Conservation (phyloP, 1,140 invertebrate genomes). For the Heliothis subflexa region DNA sequence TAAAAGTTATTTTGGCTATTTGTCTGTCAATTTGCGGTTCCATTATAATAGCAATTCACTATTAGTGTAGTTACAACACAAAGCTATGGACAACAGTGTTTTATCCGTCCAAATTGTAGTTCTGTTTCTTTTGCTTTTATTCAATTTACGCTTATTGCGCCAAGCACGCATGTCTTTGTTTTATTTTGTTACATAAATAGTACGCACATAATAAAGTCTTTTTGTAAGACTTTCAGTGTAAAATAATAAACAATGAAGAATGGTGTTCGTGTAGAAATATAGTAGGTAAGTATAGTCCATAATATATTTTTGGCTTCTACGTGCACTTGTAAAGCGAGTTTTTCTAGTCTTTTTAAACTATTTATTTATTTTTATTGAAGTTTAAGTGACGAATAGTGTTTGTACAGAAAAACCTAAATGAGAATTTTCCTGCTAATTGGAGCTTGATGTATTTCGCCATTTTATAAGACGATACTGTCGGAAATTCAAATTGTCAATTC, state of each 20-base stretch:
- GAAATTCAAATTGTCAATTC: background rate
- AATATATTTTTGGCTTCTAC: too few relatives aligned
- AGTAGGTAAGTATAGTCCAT: too few relatives aligned
- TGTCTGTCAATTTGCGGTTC: conserved; percentile 26
- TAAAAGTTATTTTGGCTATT: conserved; percentile 2
- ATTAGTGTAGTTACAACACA: conserved; percentile 22
- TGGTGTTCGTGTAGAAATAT: background rate
- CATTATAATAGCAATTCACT: conserved; percentile 28
- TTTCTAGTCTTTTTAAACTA: too few relatives aligned
- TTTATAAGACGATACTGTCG: too few relatives aligned
- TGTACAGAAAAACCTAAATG: too few relatives aligned
- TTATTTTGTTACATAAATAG: conserved; percentile 21
- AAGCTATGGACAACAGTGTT: conserved; percentile 5
- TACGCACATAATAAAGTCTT: conserved; percentile 33
- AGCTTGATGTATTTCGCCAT: too few relatives aligned
- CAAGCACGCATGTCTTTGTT: conserved; percentile 20
- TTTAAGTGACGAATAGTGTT: too few relatives aligned
- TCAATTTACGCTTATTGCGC: conserved; percentile 1
- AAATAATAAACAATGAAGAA: background rate
- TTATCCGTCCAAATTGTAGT: conserved; percentile 21
- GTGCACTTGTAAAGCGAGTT: too few relatives aligned
- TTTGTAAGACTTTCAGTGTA: background rate
- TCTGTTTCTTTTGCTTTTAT: conserved; percentile 23
- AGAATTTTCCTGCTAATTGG: too few relatives aligned
- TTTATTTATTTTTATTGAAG: too few relatives aligned